Percentiles rank a stretch among this genome's conserved stretches.
These are phyloP conservation scores for Sinhomidia bicolor DNA, from an alignment of 2,888 invertebrate species.

Conservation along the genomic window DNA sequence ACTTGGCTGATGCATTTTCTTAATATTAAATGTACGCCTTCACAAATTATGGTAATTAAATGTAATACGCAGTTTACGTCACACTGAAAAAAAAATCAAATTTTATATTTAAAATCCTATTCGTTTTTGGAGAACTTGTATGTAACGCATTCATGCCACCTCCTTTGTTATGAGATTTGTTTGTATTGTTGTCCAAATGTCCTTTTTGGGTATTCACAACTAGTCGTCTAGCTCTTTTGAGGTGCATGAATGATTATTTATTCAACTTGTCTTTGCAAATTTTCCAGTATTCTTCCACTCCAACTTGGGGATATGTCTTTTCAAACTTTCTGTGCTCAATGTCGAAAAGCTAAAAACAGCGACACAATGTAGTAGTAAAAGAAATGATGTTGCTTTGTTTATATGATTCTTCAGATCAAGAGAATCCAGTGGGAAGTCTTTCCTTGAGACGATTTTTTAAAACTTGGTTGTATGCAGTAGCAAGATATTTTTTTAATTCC, in stretches of 20 bases:
- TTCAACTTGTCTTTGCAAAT: conserved; percentile 2
- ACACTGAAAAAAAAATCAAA: too few species aligned
- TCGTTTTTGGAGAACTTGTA: too few species aligned
- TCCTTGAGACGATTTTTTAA: background rate
- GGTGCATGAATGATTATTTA: conserved; percentile 18
- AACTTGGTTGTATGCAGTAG: background rate
- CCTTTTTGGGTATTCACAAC: conserved; percentile 16
- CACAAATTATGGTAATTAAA: too few species aligned
- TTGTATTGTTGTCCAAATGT: conserved; percentile 15
- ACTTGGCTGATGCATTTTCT: too few species aligned
- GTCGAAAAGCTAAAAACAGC: background rate
- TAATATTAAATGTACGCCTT: too few species aligned
- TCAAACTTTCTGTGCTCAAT: background rate
- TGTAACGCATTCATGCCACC: too few species aligned
- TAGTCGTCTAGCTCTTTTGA: conserved; percentile 26
- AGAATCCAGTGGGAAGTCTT: conserved; percentile 33
- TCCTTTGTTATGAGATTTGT: too few species aligned
- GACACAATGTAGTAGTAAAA: too few species aligned
- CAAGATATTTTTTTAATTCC: background rate
- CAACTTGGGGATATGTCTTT: too few species aligned
- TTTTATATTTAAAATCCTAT: too few species aligned
- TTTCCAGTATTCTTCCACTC: too few species aligned
- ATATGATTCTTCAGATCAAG: background rate
- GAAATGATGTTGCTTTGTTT: background rate
- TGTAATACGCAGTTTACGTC: too few species aligned